Evolutionary conservation across 35 echinoderm and acorn worm genomes (phyloP).

Genomic region (Lytechinus variegatus): DNA sequence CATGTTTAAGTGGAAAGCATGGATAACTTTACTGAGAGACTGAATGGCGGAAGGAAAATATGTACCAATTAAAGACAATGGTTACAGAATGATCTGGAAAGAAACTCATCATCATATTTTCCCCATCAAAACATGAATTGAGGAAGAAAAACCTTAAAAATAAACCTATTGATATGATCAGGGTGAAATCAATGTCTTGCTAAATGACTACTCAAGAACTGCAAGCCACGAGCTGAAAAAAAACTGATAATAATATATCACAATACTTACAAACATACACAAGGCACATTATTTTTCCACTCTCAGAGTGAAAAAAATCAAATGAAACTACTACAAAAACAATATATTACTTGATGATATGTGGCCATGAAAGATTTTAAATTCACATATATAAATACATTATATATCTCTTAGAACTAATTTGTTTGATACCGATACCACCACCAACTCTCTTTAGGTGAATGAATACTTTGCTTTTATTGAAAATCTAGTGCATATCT

Average conservation of each 20-base stretch:
- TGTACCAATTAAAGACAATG: no score
- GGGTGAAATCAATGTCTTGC: background rate
- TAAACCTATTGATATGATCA: background rate
- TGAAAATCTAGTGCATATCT: background rate
- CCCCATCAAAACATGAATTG: background rate
- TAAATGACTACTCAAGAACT: background rate
- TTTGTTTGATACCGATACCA: background rate
- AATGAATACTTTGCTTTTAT: background rate
- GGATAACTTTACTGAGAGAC: no score
- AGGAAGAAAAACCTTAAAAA: background rate
- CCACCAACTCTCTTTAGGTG: background rate
- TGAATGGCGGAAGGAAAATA: no score
- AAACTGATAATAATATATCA: background rate
- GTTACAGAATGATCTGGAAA: background rate
- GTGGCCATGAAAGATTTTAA: conserved; percentile 3
- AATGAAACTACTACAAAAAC: background rate
- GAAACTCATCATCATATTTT: background rate
- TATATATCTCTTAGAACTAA: background rate
- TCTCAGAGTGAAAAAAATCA: background rate
- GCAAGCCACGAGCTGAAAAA: background rate
- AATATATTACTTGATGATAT: background rate
- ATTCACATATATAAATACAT: background rate
- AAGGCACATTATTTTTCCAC: conserved; percentile 38
- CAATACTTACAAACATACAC: conserved; percentile 10
- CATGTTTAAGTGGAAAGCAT: no score